Evolutionary conservation across 1,140 invertebrate species (phyloP).

Genomic region (Ceratina australensis): DNA sequence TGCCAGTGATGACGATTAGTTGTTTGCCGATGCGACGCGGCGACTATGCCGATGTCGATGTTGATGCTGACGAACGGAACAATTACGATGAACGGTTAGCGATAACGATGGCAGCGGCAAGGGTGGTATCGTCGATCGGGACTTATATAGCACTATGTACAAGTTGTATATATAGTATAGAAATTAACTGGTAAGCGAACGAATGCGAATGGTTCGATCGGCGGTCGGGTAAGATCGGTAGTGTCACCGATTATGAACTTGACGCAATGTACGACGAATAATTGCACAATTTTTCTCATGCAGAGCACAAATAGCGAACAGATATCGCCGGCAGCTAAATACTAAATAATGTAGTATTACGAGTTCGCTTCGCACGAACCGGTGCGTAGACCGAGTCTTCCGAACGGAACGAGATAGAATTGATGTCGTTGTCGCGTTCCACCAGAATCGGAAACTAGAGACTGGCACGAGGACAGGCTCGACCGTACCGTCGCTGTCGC

Average conservation of each 20-base stretch:
- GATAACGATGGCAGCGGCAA: not conserved
- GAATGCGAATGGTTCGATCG: not conserved
- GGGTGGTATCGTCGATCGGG: conserved; percentile 14
- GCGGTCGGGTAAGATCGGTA: not conserved
- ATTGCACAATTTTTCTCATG: not conserved
- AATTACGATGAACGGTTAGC: not conserved
- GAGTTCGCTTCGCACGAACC: conserved; percentile 6
- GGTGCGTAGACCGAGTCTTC: conserved; percentile 2
- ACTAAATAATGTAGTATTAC: not conserved
- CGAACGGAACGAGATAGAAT: conserved; percentile 12
- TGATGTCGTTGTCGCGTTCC: conserved; percentile 42
- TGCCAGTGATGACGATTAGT: conserved; percentile 32
- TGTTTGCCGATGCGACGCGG: too few relatives aligned
- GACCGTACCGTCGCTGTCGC: too few relatives aligned
- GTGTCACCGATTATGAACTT: too few relatives aligned
- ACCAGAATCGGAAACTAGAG: conserved; percentile 44
- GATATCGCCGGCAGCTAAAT: not conserved
- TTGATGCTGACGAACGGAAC: not conserved
- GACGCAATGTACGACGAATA: not conserved
- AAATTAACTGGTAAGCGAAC: not conserved
- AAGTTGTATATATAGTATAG: too few relatives aligned
- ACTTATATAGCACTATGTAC: conserved; percentile 1
- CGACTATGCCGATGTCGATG: conserved; percentile 2
- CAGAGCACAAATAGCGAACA: not conserved
- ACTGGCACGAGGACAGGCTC: conserved; percentile 21